These are phyloP conservation scores for Platycnemis pennipes DNA, from an alignment of 2,888 invertebrate species.

Conservation along the genomic window DNA sequence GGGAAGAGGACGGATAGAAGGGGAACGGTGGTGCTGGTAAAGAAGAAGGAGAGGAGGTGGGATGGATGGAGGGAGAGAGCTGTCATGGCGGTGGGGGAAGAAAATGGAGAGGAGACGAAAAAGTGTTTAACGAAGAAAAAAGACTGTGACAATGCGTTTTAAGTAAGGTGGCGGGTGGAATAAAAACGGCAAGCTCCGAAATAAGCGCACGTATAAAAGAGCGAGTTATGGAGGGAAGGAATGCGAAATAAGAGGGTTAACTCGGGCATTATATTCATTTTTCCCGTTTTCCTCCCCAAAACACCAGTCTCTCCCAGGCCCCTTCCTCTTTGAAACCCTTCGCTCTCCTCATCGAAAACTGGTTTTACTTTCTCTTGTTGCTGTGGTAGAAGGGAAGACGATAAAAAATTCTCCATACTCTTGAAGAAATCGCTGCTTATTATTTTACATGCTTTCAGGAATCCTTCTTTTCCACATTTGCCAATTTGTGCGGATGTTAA, in stretches of 20 bases:
- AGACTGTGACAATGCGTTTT: background rate
- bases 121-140: conserved; percentile 32
- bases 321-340: background rate
- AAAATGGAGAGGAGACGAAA: background rate
- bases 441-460: background rate
- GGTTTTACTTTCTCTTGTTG: background rate
- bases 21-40: too few species aligned
- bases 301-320: background rate
- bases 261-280: background rate
- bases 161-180: background rate
- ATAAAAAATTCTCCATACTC: background rate
- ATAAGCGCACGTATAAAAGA: background rate
- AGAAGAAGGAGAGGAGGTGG: background rate
- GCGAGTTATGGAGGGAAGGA: background rate
- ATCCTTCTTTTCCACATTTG: background rate
- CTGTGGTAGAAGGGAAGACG: background rate
- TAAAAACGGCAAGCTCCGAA: background rate
- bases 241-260: conserved; percentile 43
- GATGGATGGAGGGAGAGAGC: too few species aligned
- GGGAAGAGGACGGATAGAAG: background rate
- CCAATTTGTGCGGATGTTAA: background rate
- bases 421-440: background rate
- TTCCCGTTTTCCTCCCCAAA: background rate
- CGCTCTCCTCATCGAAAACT: background rate
- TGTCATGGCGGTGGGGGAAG: background rate